Evolutionary conservation across 35 echinoderm and acorn worm genomes (phyloP).

Genomic region (Apostichopus californicus): DNA sequence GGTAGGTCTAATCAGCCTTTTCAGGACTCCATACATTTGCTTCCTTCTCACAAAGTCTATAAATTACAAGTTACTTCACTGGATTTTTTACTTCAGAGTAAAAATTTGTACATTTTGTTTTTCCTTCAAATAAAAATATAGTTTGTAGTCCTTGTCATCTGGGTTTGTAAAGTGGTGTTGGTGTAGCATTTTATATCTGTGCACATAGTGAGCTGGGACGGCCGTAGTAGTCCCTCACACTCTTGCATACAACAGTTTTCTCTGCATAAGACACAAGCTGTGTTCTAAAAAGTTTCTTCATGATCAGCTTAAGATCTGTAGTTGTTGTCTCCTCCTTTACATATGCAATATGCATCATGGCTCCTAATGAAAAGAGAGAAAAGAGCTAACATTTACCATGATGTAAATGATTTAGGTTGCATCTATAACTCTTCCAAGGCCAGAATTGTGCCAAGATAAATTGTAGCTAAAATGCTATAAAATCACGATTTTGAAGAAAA

Average conservation of each 20-base stretch:
- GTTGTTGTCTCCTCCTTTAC: not conserved
- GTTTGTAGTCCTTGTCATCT: constrained; percentile 5
- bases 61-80: not conserved
- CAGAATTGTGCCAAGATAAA: no score
- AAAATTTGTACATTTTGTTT: not conserved
- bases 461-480: no score
- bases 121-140: not conserved
- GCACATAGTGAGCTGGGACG: constrained; percentile 25
- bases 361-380: not conserved
- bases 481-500: no score
- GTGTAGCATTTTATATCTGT: not conserved
- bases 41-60: not conserved
- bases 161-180: not conserved
- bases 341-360: constrained; percentile 16
- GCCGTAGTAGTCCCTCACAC: constrained; percentile 20
- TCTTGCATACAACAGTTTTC: not conserved
- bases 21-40: not conserved
- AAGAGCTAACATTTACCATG: no score
- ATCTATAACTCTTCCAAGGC: no score
- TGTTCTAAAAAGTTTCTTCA: not conserved
- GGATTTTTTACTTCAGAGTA: not conserved
- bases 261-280: not conserved
- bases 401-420: no score
- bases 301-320: not conserved
- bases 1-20: not conserved